phyloP scores from a whole-genome alignment of 2,888 invertebrate species.

The Amorpha juglandis region DNA sequence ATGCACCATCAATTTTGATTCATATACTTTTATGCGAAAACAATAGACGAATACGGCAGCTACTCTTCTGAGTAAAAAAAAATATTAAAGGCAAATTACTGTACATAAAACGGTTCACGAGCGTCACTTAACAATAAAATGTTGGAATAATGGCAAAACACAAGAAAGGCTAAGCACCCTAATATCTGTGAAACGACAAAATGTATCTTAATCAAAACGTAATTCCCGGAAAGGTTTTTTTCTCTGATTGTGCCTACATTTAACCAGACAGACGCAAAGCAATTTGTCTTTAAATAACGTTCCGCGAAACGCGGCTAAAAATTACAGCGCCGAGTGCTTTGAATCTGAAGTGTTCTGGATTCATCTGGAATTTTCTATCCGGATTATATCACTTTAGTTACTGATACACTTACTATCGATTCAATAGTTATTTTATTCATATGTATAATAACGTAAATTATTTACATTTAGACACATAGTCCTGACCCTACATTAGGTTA shows the following conservation, averaged over 20 bases:
- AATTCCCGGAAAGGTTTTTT: constrained; percentile 42
- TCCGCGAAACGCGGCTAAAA: constrained; percentile 22
- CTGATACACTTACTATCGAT: too few species aligned
- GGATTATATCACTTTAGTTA: too few species aligned
- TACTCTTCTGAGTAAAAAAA: background rate
- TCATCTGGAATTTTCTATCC: too few species aligned
- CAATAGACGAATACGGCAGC: background rate
- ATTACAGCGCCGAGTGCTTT: too few species aligned
- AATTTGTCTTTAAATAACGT: constrained; percentile 44
- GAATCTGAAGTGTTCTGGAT: too few species aligned
- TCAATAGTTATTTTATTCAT: too few species aligned
- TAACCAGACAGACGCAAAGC: constrained; percentile 41
- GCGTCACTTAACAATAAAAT: constrained; percentile 22
- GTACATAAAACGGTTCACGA: background rate
- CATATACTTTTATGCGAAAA: background rate
- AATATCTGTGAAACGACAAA: constrained; percentile 38
- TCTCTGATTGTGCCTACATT: constrained; percentile 39
- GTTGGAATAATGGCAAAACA: constrained; percentile 2
- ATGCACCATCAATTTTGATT: background rate
- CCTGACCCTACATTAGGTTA: too few species aligned
- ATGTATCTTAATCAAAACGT: constrained; percentile 46
- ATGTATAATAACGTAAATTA: too few species aligned
- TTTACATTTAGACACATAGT: too few species aligned
- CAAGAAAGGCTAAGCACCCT: constrained; percentile 30
- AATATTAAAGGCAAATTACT: constrained; percentile 5